Conservation (phyloP, 2,888 invertebrate species). For the Exephanes ischioxanthus region DNA sequence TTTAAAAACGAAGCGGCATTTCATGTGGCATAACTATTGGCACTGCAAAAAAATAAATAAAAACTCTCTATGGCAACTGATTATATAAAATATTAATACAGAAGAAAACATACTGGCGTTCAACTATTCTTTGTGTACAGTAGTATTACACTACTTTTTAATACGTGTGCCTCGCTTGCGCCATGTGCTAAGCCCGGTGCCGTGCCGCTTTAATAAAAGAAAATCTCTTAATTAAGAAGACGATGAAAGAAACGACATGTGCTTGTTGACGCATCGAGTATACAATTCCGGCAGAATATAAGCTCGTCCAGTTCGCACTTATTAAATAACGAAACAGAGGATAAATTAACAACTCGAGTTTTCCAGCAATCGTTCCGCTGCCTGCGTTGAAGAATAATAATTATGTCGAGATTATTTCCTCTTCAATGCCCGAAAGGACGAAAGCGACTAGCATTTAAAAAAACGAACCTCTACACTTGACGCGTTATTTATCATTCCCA, state of each 20-base stretch:
- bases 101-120: constrained; percentile 50
- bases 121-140: constrained; percentile 65
- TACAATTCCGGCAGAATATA: constrained; percentile 4
- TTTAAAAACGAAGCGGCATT: constrained; percentile 59
- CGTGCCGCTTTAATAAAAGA: constrained; percentile 48
- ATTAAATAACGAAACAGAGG: not conserved
- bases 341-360: constrained; percentile 8
- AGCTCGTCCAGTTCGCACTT: constrained; percentile 15
- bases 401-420: constrained; percentile 33
- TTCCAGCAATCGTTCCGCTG: constrained; percentile 22
- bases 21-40: constrained; percentile 60
- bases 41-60: constrained; percentile 45
- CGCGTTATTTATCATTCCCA: constrained; percentile 60
- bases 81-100: constrained; percentile 54
- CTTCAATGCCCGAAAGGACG: constrained; percentile 22
- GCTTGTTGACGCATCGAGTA: constrained; percentile 36
- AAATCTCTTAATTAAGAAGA: constrained; percentile 13
- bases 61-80: constrained; percentile 44
- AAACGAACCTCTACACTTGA: constrained; percentile 39
- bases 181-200: constrained; percentile 63
- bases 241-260: constrained; percentile 15
- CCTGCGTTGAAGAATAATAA: constrained; percentile 38
- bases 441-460: constrained; percentile 48
- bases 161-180: constrained; percentile 68
- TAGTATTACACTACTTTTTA: constrained; percentile 58